Evolutionary conservation across 1,140 invertebrate species (phyloP).

Genomic region (Sitodiplosis mosellana): DNA sequence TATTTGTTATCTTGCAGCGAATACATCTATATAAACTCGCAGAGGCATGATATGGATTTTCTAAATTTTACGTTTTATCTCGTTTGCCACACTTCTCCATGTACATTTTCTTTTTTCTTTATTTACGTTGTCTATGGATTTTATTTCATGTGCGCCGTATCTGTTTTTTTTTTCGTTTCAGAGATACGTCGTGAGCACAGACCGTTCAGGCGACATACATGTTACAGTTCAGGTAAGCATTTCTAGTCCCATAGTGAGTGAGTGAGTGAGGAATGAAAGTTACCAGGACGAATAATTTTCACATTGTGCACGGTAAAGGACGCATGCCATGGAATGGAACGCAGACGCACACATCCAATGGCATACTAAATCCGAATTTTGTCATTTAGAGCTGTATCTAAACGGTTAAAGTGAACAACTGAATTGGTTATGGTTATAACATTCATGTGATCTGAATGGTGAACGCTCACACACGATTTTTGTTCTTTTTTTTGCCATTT

Average conservation of each 20-base stretch:
- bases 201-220: constrained; percentile 42
- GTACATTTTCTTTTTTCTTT: constrained; percentile 67
- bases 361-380: neutral
- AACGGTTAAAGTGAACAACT: neutral
- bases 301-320: neutral
- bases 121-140: neutral
- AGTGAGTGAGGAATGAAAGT: neutral
- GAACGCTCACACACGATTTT: no score
- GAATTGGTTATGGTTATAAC: neutral
- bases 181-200: constrained; percentile 52
- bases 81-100: no score
- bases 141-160: neutral
- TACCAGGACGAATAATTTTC: neutral
- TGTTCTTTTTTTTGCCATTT: no score
- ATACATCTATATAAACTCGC: no score
- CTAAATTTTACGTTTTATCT: no score
- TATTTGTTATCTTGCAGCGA: no score
- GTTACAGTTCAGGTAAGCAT: constrained; percentile 44
- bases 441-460: no score
- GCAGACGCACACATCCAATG: neutral
- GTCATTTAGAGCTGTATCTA: neutral
- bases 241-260: neutral
- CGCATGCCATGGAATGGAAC: neutral
- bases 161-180: constrained; percentile 28
- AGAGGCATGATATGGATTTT: no score